Base-by-base conservation (phyloP, 2,888 invertebrate species). In the Sinotaia quadrata region DNA sequence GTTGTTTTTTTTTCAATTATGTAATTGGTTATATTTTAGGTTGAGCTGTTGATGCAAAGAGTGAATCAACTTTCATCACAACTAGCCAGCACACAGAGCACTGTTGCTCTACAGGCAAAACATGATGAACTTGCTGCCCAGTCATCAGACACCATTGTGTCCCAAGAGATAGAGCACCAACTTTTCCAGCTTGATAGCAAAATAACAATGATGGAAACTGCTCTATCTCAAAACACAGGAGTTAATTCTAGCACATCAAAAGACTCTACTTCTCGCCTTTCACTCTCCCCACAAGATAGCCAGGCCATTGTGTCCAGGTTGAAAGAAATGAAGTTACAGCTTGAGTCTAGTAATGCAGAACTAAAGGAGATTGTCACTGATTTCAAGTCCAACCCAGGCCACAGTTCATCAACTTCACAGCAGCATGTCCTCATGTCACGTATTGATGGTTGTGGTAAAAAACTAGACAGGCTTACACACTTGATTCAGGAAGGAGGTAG, bases 271-370 rank as follows among this genome's bases (percentile, higher is more conserved):
- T 47, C 59, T 29, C 10, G 63, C 18, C n/a, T 51, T 41, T 59
- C 69, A 24, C 31, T 69, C 10, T 51, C 69, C 3, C 37, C 67
- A 1, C 52, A 27, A 33, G 77, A 78, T 56, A 73, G 74, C 41
- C 44, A 65, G 47, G 67, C 59, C 27, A 65, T 81, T 36, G 63
- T 78, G 21, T 69, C 72, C 36, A 79, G 80, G 73, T 62, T 84
- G 49, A 78, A 80, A 60, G 78, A 80, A 69, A 80, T 84, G 77
- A 81, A 79, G 54, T 65, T 51, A 34, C 81, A 82, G 67, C 71
- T 84, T 24, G 75, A 81, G 67, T 54, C 65, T 0, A 77, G 81
- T 18, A 81, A 80, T 67, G 56, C 52, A 33, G 81, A 78, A 63
- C 75, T 83, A 8, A 76, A 76, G 59, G 76, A 79, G 41, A 68